Base-by-base conservation (phyloP, 2,888 invertebrate species). In the Hartigia nigra region DNA sequence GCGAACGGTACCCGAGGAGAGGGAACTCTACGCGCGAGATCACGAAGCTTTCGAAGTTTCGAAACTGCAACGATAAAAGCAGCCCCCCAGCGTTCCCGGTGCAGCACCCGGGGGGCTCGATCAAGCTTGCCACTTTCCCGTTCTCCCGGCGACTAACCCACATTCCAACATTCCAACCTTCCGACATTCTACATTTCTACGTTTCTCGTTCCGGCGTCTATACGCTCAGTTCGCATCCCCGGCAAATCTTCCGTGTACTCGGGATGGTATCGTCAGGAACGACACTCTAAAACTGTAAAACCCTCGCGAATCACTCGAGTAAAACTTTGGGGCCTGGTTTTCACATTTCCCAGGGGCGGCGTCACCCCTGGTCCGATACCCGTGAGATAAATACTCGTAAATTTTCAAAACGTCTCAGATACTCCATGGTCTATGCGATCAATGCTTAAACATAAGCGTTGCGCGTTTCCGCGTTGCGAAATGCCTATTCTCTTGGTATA, bases 381-480 rank as follows among this genome's bases (percentile, higher is more conserved):
- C 55, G 55, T 23, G 23, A 55, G 72, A 72, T 72, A 76, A 78
- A 78, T 78, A 75, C 75, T 78, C 78, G 78, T 78, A 78, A 78
- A 78, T 78, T 78, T 75, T 70, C 55, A 72, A 76, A 76, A 75
- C 76, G 69, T 34, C 75, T 32, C 69, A 74, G 39, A 76, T n/a
- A n/a, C n/a, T 36, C 37, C 70, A 74, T n/a, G 78, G 76, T 31
- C 75, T 74, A 76, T 69, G 78, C 81, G 85, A 86, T 86, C 86
- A 83, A 86, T 87, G 86, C 74, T 76, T 77, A n/a, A n/a, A 70
- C 78, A 81, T 81, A 82, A 86, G 82, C 84, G 84, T 82, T 84
- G 77, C 82, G 79, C 81, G 78, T 39, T 14, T 55, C 23, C 55
- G 55, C 55, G 23, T 23, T 23, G 75, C 78, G 83, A 80, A 83